Evolutionary conservation across 2,797 vertebrate genomes (phyloP).

Genomic region (Caiman crocodilus): DNA sequence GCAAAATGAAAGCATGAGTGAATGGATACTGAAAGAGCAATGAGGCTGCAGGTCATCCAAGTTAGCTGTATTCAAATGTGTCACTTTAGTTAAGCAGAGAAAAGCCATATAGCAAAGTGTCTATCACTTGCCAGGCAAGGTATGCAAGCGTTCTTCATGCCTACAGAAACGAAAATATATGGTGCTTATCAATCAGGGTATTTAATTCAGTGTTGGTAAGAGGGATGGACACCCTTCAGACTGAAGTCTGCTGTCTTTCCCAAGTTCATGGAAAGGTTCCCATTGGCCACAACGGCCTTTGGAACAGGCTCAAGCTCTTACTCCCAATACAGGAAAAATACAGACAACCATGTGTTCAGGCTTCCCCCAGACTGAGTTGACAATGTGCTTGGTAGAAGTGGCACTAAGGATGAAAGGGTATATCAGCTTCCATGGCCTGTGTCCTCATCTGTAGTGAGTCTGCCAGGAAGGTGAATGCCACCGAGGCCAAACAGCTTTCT

Average conservation of each 20-base stretch:
- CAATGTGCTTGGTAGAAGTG: too few species aligned
- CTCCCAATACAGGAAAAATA: not conserved
- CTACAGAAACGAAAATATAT: not conserved
- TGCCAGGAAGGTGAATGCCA: not conserved
- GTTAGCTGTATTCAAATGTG: not conserved
- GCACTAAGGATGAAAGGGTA: not conserved
- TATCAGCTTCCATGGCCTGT: not conserved
- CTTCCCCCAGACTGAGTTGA: too few species aligned
- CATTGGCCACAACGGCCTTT: not conserved
- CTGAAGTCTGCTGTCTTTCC: not conserved
- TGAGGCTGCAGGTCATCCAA: constrained; percentile 15
- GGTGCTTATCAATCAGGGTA: not conserved
- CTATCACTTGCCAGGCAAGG: not conserved
- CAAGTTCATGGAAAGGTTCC: not conserved
- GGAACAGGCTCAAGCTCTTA: not conserved
- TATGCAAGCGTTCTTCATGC: not conserved
- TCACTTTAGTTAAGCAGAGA: constrained; percentile 4
- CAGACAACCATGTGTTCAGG: too few species aligned
- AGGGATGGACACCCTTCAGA: not conserved
- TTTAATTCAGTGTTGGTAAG: not conserved
- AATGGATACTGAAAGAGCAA: not conserved
- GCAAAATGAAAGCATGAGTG: not conserved
- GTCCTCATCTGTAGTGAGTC: not conserved
- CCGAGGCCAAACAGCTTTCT: not conserved
- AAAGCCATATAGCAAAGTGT: constrained; percentile 21